A percentile compares a stretch with the other conserved stretches of the same genome.
These are phyloP conservation scores for Brachyrhaphis roseni DNA, from an alignment of 2,797 vertebrate species.

Conservation along the genomic window DNA sequence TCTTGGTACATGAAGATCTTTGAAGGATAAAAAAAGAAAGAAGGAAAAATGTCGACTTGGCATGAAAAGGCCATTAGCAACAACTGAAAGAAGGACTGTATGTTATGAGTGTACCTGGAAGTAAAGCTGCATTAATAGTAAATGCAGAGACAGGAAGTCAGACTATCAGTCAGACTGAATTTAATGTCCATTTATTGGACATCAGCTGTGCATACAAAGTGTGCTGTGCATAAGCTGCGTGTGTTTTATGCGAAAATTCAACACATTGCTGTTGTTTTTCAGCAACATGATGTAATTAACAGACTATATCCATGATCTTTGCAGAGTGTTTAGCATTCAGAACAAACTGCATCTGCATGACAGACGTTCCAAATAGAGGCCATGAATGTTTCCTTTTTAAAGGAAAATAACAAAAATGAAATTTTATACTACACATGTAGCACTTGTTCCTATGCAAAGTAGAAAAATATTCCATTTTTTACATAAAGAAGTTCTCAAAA, in stretches of 20 bases:
- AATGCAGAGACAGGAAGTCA: conserved; percentile 17
- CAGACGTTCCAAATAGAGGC: background rate
- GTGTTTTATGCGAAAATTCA: background rate
- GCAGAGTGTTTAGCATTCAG: background rate
- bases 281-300: background rate
- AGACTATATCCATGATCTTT: background rate
- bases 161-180: background rate
- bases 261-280: background rate
- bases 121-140: background rate
- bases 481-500: background rate
- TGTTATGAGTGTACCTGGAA: background rate
- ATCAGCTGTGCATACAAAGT: background rate
- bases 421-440: background rate
- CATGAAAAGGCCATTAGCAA: conserved; percentile 2
- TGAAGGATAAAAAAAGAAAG: background rate
- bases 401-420: background rate
- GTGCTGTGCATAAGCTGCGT: background rate
- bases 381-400: background rate
- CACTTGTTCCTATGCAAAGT: background rate
- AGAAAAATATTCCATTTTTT: background rate
- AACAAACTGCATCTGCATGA: background rate
- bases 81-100: background rate
- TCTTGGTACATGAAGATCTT: background rate
- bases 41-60: background rate
- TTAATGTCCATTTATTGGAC: conserved; percentile 2